phyloP scores from a whole-genome alignment of 2,888 invertebrate genomes.

The Calameuta idolon region DNA sequence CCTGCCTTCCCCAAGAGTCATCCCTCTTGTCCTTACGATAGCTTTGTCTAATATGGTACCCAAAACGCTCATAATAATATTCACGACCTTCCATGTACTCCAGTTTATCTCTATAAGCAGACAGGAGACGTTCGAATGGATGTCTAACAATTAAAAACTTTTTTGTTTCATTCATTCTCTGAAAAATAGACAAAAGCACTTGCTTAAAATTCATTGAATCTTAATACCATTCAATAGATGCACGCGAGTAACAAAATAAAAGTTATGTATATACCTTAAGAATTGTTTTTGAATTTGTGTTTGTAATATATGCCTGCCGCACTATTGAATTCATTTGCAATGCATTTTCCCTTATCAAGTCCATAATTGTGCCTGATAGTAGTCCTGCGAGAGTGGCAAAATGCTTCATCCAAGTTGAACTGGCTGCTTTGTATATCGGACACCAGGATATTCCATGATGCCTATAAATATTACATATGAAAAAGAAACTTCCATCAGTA shows the following conservation, averaged over 20 bases:
- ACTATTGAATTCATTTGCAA: slow-evolving; percentile 53
- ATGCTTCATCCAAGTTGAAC: slow-evolving; percentile 59
- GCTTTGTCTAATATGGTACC: slow-evolving; percentile 53
- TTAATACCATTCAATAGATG: neutral
- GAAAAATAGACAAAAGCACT: slow-evolving; percentile 23
- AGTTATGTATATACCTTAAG: slow-evolving; percentile 31
- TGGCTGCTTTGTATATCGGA: slow-evolving; percentile 61
- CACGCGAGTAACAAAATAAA: neutral
- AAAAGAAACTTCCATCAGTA: neutral
- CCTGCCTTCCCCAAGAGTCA: slow-evolving; percentile 32
- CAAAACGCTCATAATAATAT: slow-evolving; percentile 59
- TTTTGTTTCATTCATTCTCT: slow-evolving; percentile 45
- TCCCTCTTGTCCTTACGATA: slow-evolving; percentile 42
- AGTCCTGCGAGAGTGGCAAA: slow-evolving; percentile 52
- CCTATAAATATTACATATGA: slow-evolving; percentile 31
- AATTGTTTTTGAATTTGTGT: slow-evolving; percentile 35
- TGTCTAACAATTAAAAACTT: slow-evolving; percentile 68
- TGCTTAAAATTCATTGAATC: neutral
- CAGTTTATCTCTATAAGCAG: slow-evolving; percentile 70
- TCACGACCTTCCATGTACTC: slow-evolving; percentile 54
- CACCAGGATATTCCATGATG: slow-evolving; percentile 58
- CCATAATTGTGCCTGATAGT: slow-evolving; percentile 37
- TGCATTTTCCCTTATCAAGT: slow-evolving; percentile 37
- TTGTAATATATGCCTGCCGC: slow-evolving; percentile 47
- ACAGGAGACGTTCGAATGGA: slow-evolving; percentile 69